Evolutionary conservation across 2,888 invertebrate genomes (phyloP).

Genomic region (Eupithecia abbreviata): DNA sequence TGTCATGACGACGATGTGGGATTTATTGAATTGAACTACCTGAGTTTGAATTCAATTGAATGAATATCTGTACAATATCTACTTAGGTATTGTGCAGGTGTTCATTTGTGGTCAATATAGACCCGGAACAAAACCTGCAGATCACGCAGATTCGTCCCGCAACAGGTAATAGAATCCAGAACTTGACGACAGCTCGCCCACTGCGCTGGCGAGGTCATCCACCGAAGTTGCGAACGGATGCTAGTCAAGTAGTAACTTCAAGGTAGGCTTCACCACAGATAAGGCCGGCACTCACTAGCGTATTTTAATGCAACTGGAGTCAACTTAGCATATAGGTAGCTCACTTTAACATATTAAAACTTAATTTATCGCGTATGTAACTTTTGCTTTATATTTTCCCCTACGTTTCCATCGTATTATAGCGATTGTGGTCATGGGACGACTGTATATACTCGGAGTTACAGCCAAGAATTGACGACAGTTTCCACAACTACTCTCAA

Average conservation of each 20-base stretch:
- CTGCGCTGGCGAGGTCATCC: not conserved
- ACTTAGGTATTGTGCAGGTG: not conserved
- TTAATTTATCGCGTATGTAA: no score
- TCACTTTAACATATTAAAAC: no score
- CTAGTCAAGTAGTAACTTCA: no score
- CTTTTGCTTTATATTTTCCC: no score
- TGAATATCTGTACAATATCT: not conserved
- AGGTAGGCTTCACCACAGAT: not conserved
- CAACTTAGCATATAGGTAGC: no score
- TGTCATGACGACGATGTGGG: not conserved
- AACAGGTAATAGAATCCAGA: slow-evolving; percentile 8
- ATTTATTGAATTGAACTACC: no score
- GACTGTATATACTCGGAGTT: no score
- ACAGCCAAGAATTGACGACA: no score
- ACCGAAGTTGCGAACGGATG: not conserved
- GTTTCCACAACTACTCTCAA: no score
- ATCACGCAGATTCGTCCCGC: slow-evolving; percentile 7
- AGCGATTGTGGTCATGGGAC: no score
- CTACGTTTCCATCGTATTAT: no score
- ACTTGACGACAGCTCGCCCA: not conserved
- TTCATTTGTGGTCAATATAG: not conserved
- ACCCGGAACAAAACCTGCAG: not conserved
- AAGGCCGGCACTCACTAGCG: not conserved
- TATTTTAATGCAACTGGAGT: not conserved
- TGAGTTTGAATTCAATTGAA: no score